Evolutionary conservation across 53 echinoderm and acorn worm genomes (phyloP), one percentile per base, ranked within the genome.

Genomic region (Holothuria scabra): DNA sequence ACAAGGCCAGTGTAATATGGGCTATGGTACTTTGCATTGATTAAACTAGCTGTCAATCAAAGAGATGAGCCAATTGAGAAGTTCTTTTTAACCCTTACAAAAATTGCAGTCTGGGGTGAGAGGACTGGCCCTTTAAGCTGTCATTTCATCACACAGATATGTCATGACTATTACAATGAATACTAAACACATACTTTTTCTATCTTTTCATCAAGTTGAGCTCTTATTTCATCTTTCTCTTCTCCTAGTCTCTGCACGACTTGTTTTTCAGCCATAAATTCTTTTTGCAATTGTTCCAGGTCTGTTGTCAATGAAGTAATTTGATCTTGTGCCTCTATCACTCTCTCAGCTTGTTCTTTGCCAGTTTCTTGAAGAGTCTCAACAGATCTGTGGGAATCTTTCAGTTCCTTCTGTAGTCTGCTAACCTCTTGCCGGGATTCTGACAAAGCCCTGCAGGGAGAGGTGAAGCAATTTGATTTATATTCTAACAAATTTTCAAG

Each of bases 221-320:
- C 52, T 56, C 78, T 56, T 19, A 78, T 12, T 14, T 21, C 28
- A 11, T 78, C 78, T 28, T 78, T 78, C 20, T 34, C 78, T 31
- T 30, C 35, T 31, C 11, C 48, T 32, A 78, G 32, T 78, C 58
- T 78, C 78, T 58, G 52, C 2, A 78, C 56, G 31, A 32, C 12
- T 14, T 78, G 49, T 32, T 32, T 78, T 55, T 78, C 78, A 21
- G 52, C 78, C 12, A 78, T 56, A 32, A 78, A 78, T 30, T 78
- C 78, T 33, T 58, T 78, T 59, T 78, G 78, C 52, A 78, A 12
- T 56, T 78, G 78, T 32, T 78, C 78, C 32, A 78, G 32, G 25
- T 78, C 78, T 6, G 8, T 21, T 16, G 58, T 78, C 29, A 78
- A 12, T 28, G 78, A 21, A 14, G 26, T 23, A 2, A 78, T 56